These are phyloP conservation scores for Drosophila phalerata DNA, from an alignment of 2,888 invertebrate species.

Conservation along the genomic window DNA sequence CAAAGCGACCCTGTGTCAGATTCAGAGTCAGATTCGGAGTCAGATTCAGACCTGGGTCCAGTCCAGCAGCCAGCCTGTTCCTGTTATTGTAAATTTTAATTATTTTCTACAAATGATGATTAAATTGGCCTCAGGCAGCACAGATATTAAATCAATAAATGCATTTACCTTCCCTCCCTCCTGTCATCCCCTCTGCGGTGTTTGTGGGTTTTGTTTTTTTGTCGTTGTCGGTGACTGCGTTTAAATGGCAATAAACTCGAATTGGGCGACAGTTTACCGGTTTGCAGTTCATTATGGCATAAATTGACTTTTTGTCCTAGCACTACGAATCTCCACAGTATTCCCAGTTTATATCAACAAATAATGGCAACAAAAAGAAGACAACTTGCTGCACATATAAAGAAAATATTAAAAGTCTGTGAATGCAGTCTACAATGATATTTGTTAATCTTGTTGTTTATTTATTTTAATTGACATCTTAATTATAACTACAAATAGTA, in stretches of 20 bases:
- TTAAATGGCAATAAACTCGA: constrained; percentile 69
- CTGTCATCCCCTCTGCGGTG: neutral
- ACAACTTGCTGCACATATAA: constrained; percentile 5
- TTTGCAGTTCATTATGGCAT: constrained; percentile 77
- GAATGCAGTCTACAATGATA: constrained; percentile 13
- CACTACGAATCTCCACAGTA: constrained; percentile 11
- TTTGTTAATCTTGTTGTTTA: neutral
- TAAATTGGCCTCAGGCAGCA: constrained; percentile 77
- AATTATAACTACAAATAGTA: neutral
- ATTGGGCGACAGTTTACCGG: constrained; percentile 78
- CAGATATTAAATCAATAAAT: constrained; percentile 79
- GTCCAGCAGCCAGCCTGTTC: constrained; percentile 18
- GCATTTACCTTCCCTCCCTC: constrained; percentile 2
- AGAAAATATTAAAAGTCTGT: neutral
- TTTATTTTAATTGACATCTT: neutral
- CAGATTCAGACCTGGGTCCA: constrained; percentile 1
- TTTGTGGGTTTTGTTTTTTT: constrained; percentile 19
- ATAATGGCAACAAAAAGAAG: constrained; percentile 30
- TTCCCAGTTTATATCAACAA: constrained; percentile 44
- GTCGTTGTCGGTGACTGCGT: constrained; percentile 34
- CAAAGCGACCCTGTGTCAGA: constrained; percentile 3
- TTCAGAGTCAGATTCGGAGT: neutral
- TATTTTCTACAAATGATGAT: constrained; percentile 82
- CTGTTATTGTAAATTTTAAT: constrained; percentile 77
- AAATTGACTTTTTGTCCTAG: constrained; percentile 72